Evolutionary conservation across 2,113 vertebrate species (phyloP).

Genomic region (Clupea harengus): DNA sequence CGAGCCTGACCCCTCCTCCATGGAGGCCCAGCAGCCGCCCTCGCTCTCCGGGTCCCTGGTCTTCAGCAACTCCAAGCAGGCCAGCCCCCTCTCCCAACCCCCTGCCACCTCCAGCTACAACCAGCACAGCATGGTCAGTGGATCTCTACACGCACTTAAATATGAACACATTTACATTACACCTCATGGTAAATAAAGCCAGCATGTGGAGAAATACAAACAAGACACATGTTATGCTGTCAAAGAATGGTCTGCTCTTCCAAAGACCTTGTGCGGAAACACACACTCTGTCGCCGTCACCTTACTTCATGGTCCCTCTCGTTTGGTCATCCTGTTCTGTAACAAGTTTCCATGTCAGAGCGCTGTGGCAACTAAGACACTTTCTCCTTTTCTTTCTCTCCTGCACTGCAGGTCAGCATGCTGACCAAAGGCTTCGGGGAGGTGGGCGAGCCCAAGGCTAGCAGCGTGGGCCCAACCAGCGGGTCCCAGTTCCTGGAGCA

Average conservation of each 20-base stretch:
- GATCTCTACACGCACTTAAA: not conserved
- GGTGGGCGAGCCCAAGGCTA: slow-evolving; percentile 83
- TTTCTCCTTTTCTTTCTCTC: slow-evolving; percentile 5
- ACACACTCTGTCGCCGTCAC: not conserved
- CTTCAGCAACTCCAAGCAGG: slow-evolving; percentile 97
- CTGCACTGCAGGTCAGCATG: slow-evolving; percentile 85
- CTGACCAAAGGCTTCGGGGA: slow-evolving; percentile 92
- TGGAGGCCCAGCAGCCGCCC: slow-evolving; percentile 83
- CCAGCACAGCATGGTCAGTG: slow-evolving; percentile 83
- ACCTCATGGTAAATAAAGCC: not conserved
- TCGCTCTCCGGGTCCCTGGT: slow-evolving; percentile 90
- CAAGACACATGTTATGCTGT: no score
- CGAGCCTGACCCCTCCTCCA: slow-evolving; percentile 81
- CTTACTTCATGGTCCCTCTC: not conserved
- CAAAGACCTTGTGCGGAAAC: not conserved
- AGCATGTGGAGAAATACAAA: no score
- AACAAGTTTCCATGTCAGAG: not conserved
- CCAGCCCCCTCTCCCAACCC: slow-evolving; percentile 77
- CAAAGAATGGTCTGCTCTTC: no score
- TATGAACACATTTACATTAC: not conserved
- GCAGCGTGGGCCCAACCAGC: slow-evolving; percentile 78
- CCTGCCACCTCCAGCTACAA: slow-evolving; percentile 77
- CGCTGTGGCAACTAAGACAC: not conserved
- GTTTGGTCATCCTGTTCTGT: not conserved
- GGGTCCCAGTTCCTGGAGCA: slow-evolving; percentile 98